A percentile compares a stretch with the other conserved stretches of the same genome.
Conservation (phyloP, 2,888 invertebrate species). For the Bembecia ichneumoniformis region DNA sequence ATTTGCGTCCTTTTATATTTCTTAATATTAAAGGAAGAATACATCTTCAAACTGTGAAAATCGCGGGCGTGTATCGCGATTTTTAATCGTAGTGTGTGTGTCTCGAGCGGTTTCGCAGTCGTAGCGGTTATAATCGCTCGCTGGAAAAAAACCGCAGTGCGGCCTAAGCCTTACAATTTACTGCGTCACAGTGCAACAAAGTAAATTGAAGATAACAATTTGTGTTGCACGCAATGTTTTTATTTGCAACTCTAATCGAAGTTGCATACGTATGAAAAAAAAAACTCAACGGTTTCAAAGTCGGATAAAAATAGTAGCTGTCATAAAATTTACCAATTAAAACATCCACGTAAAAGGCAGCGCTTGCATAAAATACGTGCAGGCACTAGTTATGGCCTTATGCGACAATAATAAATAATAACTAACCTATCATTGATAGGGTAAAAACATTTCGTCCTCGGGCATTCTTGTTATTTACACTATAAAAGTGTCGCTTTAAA, state of each 20-base stretch:
- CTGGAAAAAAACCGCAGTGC: no score
- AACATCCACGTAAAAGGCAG: constrained; percentile 12
- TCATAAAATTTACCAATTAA: constrained; percentile 17
- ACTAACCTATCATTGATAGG: neutral
- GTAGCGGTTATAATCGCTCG: no score
- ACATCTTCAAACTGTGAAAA: no score
- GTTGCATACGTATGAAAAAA: neutral
- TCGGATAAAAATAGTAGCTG: constrained; percentile 12
- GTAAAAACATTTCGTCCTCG: neutral
- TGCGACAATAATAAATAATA: neutral
- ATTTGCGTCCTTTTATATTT: no score
- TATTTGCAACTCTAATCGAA: neutral
- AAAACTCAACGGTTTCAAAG: constrained; percentile 1
- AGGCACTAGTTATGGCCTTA: constrained; percentile 2
- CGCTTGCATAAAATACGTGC: constrained; percentile 2
- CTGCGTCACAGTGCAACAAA: no score
- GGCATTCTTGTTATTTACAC: neutral
- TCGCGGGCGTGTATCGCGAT: no score
- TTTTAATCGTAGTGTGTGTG: no score
- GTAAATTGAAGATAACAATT: neutral
- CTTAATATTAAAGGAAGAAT: no score
- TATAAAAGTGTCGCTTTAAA: neutral
- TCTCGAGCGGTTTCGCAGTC: no score
- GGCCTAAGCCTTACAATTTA: no score
- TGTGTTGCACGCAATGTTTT: neutral